phyloP scores from a whole-genome alignment of 2,797 vertebrate genomes.

The Rhinoraja longicauda region DNA sequence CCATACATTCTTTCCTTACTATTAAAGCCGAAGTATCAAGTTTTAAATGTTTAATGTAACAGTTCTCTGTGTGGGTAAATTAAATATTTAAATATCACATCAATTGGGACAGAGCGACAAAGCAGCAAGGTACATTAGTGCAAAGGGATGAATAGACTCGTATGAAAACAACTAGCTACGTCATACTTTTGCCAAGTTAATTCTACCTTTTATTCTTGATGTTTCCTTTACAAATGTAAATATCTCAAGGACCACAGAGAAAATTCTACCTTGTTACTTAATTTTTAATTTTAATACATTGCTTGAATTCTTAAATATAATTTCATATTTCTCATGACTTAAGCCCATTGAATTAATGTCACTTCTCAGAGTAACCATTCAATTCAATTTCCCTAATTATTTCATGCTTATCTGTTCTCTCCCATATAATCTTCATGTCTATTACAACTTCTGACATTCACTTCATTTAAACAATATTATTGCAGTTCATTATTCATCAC shows the following conservation, averaged over 20 bases:
- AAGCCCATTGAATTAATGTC: too few relatives aligned
- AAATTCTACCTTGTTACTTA: not conserved
- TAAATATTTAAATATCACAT: not conserved
- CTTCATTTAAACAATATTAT: not conserved
- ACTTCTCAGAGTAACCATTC: too few relatives aligned
- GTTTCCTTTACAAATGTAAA: not conserved
- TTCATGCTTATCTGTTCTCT: too few relatives aligned
- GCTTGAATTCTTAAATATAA: not conserved
- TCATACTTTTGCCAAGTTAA: not conserved
- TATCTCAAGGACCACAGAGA: not conserved
- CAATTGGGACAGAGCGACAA: not conserved
- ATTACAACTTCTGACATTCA: not conserved
- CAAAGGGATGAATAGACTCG: not conserved
- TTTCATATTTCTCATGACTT: not conserved
- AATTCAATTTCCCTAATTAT: too few relatives aligned
- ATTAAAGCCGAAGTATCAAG: not conserved
- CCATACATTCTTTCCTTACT: not conserved
- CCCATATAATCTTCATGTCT: not conserved
- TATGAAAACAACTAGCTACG: not conserved
- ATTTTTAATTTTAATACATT: not conserved
- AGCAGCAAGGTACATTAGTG: not conserved
- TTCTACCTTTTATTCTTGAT: not conserved
- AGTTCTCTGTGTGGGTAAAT: not conserved
- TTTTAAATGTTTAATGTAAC: not conserved
- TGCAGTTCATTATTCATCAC: not conserved